Evolutionary conservation across 2,797 vertebrate genomes (phyloP), one percentile per base, ranked within the genome.

Genomic region (Brachymystax lenok): DNA sequence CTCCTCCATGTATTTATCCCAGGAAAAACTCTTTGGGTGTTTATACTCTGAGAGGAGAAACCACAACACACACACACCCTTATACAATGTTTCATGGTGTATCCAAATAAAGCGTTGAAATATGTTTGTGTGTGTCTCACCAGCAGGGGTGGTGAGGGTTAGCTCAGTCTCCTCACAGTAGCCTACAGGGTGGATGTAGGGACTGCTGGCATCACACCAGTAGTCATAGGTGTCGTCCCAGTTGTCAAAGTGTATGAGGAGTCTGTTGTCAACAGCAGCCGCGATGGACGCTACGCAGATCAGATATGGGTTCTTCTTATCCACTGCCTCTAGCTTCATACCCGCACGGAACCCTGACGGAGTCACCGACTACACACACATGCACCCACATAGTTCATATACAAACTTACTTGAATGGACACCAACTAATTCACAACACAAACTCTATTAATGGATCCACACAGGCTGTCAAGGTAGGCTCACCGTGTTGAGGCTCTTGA

Each of bases 1-100:
- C 90, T 97, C 96, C 80, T 98, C 95, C 88, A 98, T 88, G 85
- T 98, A 98, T 68, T 95, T 95, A 82, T 95, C 95, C 97, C 98
- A 99, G 1, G 94, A 96, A 90, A 98, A 99, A 79, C 84, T 92
- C 88, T 95, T 96, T 46, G 95, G 93, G 63, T 97, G 94, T 71
- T 95, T 95, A 86, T 94, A 94, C 78, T 95, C 96, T 96, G 80
- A 74, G 14, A 63, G 73, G 63, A 79, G 40, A 40, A 54, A 7
- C 71, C 24, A 59, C 24, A 71, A 78, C 50, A 76, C 7, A 77
- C 13, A 28, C 2, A 33, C 59, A 46, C 59, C 21, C 59, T 21
- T 63, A 24, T n/a, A 74, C 66, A 63, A 40, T 27, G 21, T 66
- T 78, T 7, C 5, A 6, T 17, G 17, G 17, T 69, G 35, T 46